Conservation (phyloP, 2,888 invertebrate species). For the Strigamia transsilvanica region DNA sequence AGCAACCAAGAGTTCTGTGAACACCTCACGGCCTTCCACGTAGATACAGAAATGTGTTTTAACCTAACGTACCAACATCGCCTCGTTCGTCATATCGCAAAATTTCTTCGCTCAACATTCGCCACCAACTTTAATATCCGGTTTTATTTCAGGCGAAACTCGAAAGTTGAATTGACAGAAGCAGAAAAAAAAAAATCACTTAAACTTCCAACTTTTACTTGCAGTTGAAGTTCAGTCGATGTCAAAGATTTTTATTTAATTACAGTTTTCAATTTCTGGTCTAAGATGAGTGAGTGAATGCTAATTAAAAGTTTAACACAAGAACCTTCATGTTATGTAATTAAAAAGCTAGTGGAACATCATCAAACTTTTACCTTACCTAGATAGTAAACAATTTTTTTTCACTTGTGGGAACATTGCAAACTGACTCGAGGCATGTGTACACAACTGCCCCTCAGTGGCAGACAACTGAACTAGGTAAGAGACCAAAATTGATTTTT, state of each 20-base stretch:
- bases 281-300: neutral
- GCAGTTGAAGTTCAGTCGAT: neutral
- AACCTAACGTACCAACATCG: neutral
- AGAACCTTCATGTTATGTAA: neutral
- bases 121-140: conserved; percentile 36
- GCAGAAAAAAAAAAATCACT: neutral
- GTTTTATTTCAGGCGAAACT: conserved; percentile 11
- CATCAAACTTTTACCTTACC: neutral
- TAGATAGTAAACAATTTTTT: neutral
- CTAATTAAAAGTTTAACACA: neutral
- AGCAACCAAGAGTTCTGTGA: neutral
- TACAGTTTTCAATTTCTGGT: neutral
- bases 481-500: conserved; percentile 12
- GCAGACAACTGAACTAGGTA: neutral
- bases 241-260: no score
- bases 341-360: neutral
- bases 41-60: conserved; percentile 15
- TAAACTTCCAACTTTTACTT: neutral
- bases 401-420: neutral
- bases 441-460: conserved; percentile 21
- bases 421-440: neutral
- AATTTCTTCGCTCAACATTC: neutral
- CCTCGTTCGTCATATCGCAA: neutral
- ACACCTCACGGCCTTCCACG: neutral
- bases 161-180: neutral